phyloP scores from a whole-genome alignment of 2,888 invertebrate species.

The Callyntrura sp. region DNA sequence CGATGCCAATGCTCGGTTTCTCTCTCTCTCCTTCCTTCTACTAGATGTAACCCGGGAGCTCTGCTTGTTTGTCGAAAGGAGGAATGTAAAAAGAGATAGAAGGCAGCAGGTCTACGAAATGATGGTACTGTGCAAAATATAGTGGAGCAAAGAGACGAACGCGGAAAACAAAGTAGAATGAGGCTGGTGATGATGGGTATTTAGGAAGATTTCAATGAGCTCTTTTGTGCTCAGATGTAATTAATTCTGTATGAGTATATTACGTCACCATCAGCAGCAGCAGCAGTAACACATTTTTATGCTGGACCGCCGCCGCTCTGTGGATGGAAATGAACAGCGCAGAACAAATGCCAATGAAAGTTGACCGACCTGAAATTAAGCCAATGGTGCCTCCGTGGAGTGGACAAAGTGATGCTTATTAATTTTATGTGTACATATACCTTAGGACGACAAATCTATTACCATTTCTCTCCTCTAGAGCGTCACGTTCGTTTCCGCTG shows the following conservation, averaged over 20 bases:
- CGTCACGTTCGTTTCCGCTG: not conserved
- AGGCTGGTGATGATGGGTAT: conserved; percentile 31
- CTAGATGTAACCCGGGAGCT: not conserved
- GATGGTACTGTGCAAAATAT: conserved; percentile 9
- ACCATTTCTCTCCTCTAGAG: not conserved
- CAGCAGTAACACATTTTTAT: not conserved
- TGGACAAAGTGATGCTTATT: not conserved
- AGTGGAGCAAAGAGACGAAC: conserved; percentile 1
- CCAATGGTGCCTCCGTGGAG: not conserved
- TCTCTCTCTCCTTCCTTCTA: not conserved
- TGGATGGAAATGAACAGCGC: not conserved
- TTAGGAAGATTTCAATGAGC: conserved; percentile 51
- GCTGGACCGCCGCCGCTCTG: not conserved
- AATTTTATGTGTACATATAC: not conserved
- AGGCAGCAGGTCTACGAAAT: not conserved
- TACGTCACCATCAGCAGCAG: not conserved
- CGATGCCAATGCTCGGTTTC: not conserved
- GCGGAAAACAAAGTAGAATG: conserved; percentile 36
- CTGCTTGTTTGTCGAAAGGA: not conserved
- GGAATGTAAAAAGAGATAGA: not conserved
- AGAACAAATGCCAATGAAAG: conserved; percentile 32
- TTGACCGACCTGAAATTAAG: conserved; percentile 16
- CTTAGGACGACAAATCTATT: not conserved
- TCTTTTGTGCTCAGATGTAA: conserved; percentile 44
- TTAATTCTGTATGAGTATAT: conserved; percentile 47